Evolutionary conservation across 2,888 invertebrate genomes (phyloP).

Genomic region (Dendrolimus pini): DNA sequence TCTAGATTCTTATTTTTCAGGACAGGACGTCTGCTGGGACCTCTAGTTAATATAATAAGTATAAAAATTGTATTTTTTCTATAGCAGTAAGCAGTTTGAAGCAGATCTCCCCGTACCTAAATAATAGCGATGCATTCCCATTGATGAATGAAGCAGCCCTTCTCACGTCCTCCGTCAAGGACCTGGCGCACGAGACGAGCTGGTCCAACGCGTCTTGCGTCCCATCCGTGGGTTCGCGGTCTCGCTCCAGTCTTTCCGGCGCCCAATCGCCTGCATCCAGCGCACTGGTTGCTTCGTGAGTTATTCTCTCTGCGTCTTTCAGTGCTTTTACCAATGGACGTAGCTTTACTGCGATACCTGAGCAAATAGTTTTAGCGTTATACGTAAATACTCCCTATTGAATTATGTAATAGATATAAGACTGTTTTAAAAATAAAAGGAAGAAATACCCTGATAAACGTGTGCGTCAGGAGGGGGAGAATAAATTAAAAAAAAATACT

Average conservation of each 20-base stretch:
- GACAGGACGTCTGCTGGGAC: too few relatives aligned
- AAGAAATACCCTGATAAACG: too few relatives aligned
- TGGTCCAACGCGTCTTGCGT: slow-evolving; percentile 92
- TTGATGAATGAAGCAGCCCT: slow-evolving; percentile 94
- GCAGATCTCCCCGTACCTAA: slow-evolving; percentile 66
- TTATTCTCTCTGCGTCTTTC: slow-evolving; percentile 86
- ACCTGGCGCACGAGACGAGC: slow-evolving; percentile 90
- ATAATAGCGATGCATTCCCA: slow-evolving; percentile 87
- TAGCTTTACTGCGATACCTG: slow-evolving; percentile 82
- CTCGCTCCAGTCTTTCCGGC: slow-evolving; percentile 77
- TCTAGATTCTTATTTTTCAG: too few relatives aligned
- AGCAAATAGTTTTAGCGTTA: slow-evolving; percentile 3
- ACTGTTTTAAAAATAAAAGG: too few relatives aligned
- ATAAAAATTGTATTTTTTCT: too few relatives aligned
- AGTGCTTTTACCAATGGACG: slow-evolving; percentile 87
- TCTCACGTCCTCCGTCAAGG: slow-evolving; percentile 91
- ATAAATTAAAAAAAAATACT: too few relatives aligned
- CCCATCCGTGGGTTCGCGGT: slow-evolving; percentile 70
- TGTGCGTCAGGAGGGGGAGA: too few relatives aligned
- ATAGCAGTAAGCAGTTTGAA: neutral
- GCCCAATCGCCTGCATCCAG: slow-evolving; percentile 89
- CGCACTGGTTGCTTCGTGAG: slow-evolving; percentile 85
- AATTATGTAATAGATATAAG: too few relatives aligned
- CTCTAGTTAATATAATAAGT: too few relatives aligned
- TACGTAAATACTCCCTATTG: too few relatives aligned